phyloP scores from a whole-genome alignment of 2,797 vertebrate species.

The Spinus olivaceus region DNA sequence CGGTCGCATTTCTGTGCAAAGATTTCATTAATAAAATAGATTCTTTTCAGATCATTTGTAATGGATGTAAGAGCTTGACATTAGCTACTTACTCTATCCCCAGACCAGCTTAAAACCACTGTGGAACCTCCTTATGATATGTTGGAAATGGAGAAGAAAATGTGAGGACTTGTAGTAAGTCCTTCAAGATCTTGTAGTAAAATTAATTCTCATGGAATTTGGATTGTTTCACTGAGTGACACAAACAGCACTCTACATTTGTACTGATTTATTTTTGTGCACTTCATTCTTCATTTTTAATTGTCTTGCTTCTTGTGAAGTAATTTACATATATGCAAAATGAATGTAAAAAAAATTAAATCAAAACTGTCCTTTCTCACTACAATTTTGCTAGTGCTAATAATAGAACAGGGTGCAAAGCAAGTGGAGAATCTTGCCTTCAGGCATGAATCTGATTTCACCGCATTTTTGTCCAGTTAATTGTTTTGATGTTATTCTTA shows the following conservation, averaged over 20 bases:
- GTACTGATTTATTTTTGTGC: background rate
- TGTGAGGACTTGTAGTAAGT: background rate
- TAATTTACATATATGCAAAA: constrained; percentile 37
- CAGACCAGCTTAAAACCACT: background rate
- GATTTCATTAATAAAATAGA: background rate
- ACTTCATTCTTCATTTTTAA: background rate
- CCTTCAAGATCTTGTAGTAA: background rate
- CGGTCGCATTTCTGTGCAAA: background rate
- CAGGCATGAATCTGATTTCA: background rate
- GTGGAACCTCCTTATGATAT: background rate
- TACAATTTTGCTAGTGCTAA: background rate
- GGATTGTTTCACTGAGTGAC: background rate
- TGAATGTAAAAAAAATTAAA: background rate
- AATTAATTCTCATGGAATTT: background rate
- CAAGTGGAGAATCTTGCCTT: background rate
- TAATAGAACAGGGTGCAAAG: background rate
- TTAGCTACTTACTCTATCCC: background rate
- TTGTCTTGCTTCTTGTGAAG: background rate
- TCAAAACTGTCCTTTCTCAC: background rate
- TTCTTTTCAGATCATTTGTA: background rate
- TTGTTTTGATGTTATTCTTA: background rate
- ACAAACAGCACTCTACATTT: background rate
- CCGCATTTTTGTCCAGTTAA: background rate
- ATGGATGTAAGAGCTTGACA: background rate
- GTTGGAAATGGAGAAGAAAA: background rate